These are phyloP conservation scores for Listrodromus nycthemerus DNA, from an alignment of 2,888 invertebrate genomes.

Conservation along the genomic window DNA sequence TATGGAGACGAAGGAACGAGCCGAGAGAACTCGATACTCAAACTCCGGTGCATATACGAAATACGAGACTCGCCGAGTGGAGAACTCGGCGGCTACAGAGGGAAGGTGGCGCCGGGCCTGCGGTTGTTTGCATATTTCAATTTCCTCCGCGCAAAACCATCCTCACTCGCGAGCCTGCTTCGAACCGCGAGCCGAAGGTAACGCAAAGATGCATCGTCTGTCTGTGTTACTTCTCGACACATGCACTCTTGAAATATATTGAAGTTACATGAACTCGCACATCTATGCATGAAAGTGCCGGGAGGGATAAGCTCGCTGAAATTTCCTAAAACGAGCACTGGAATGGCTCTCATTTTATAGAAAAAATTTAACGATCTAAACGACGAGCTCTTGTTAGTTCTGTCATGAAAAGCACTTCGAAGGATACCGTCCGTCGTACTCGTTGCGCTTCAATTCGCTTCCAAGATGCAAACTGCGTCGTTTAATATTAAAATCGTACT, in stretches of 20 bases:
- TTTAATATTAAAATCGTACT: too few relatives aligned
- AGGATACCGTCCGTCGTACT: too few relatives aligned
- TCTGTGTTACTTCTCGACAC: not conserved
- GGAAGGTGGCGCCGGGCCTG: constrained; percentile 72
- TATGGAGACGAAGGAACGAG: constrained; percentile 34
- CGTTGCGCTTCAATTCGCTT: too few relatives aligned
- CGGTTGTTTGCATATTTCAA: constrained; percentile 81
- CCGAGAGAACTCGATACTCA: constrained; percentile 55
- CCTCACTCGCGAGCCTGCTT: constrained; percentile 43
- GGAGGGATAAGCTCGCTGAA: not conserved
- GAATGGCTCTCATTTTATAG: not conserved
- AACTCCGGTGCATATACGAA: constrained; percentile 46
- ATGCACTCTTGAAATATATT: not conserved
- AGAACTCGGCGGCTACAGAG: constrained; percentile 29
- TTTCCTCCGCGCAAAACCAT: constrained; percentile 78
- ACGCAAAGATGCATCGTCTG: constrained; percentile 2
- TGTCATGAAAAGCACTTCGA: too few relatives aligned
- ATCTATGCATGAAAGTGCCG: not conserved
- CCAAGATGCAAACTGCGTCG: too few relatives aligned
- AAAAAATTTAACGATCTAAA: not conserved
- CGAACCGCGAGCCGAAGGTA: constrained; percentile 15
- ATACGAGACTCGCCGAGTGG: constrained; percentile 32
- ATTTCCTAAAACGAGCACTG: not conserved
- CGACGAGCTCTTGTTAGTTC: too few relatives aligned
- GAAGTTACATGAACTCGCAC: not conserved